Conservation (phyloP, 2,113 vertebrate genomes). For the Phylloscopus trochilus region DNA sequence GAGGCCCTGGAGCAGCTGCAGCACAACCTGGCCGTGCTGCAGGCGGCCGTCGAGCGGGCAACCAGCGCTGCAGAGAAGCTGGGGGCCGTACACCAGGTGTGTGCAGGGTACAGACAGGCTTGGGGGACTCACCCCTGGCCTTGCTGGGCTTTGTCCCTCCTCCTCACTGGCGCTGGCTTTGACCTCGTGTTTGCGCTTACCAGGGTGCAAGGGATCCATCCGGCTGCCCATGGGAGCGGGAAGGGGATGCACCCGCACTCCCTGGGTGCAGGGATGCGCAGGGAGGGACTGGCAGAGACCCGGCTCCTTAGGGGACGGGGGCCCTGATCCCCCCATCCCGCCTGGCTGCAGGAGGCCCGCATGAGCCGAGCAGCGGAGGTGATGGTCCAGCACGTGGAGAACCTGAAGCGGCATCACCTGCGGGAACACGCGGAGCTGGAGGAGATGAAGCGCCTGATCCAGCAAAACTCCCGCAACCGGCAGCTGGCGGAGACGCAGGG, state of each 20-base stretch:
- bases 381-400: slow-evolving; percentile 86
- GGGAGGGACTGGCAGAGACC: background rate
- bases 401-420: slow-evolving; percentile 73
- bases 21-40: slow-evolving; percentile 75
- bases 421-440: slow-evolving; percentile 76
- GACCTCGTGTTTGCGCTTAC: accelerated
- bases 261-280: background rate
- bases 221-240: background rate
- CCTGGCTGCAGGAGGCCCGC: slow-evolving; percentile 76
- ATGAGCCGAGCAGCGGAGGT: slow-evolving; percentile 80
- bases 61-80: slow-evolving; percentile 78
- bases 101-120: background rate
- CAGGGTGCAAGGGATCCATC: background rate
- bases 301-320: background rate
- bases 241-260: background rate
- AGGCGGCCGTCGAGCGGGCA: slow-evolving; percentile 69
- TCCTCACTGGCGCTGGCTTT: accelerated
- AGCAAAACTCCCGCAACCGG: slow-evolving; percentile 67
- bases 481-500: slow-evolving; percentile 61
- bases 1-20: slow-evolving; percentile 76
- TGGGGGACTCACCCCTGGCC: background rate
- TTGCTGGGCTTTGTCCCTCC: background rate
- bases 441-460: slow-evolving; percentile 75
- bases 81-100: slow-evolving; percentile 85
- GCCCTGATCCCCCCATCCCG: background rate